Conservation (phyloP, 1,140 invertebrate species). For the Batillaria attramentaria region DNA sequence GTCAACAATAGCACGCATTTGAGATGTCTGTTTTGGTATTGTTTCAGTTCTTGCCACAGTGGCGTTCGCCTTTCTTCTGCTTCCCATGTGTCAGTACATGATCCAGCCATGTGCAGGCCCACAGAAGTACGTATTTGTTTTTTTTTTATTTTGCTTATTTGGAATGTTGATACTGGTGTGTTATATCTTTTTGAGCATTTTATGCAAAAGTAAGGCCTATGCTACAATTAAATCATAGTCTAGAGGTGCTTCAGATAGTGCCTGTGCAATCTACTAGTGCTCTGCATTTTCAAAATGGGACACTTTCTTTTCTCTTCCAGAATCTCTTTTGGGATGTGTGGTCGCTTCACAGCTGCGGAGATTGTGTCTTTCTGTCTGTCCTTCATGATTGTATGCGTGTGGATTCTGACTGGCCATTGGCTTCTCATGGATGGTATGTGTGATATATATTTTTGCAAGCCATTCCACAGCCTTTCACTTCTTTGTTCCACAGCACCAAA, state of each 20-base stretch:
- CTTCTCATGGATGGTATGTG: constrained; percentile 93
- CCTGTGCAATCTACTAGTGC: no score
- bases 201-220: no score
- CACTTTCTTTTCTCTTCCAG: constrained; percentile 69
- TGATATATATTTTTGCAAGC: no score
- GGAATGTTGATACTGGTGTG: no score
- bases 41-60: constrained; percentile 94
- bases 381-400: constrained; percentile 94
- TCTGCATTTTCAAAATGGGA: constrained; percentile 20
- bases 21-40: constrained; percentile 46
- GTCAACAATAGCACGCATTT: no score
- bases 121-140: constrained; percentile 65
- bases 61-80: constrained; percentile 93
- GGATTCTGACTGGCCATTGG: constrained; percentile 98
- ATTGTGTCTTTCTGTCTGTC: constrained; percentile 93
- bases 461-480: no score
- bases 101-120: constrained; percentile 88
- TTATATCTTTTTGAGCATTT: no score
- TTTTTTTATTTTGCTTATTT: not conserved
- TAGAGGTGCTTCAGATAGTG: no score
- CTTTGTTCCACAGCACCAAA: no score
- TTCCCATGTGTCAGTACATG: constrained; percentile 98
- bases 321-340: constrained; percentile 93
- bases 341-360: constrained; percentile 93
- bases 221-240: no score